phyloP scores from a whole-genome alignment of 2,888 invertebrate genomes.

The Matsumyia berberina region DNA sequence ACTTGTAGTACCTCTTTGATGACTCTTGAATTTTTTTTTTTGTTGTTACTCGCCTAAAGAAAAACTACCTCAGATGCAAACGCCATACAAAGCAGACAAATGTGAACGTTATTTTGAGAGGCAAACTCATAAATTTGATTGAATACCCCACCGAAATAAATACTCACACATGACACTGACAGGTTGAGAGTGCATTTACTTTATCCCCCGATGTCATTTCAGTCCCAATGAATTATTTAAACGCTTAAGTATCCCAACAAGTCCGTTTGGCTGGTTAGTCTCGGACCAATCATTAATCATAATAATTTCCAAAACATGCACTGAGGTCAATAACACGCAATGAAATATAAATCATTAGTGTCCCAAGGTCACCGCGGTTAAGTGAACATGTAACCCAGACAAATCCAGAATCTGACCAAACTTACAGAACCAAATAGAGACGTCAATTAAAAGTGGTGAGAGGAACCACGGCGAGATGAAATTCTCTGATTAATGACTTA shows the following conservation, averaged over 20 bases:
- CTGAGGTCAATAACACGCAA: conserved; percentile 31
- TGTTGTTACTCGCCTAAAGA: neutral
- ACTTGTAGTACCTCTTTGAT: neutral
- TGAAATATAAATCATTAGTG: neutral
- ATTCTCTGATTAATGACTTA: conserved; percentile 21
- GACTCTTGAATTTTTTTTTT: conserved; percentile 14
- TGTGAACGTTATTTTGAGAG: neutral
- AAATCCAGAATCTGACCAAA: neutral
- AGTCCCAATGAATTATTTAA: neutral
- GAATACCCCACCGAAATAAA: neutral
- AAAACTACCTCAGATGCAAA: neutral
- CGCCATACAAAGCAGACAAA: neutral
- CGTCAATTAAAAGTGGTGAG: neutral
- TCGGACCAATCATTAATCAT: neutral
- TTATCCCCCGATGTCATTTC: neutral
- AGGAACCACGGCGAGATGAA: neutral
- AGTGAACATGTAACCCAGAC: too few species aligned
- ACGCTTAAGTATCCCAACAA: neutral
- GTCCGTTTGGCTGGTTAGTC: too few species aligned
- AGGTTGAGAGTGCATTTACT: neutral
- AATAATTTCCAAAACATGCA: conserved; percentile 10
- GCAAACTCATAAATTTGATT: conserved; percentile 8
- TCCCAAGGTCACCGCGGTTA: neutral
- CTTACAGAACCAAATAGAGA: neutral
- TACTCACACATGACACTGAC: conserved; percentile 6